Conservation (phyloP, 1,140 invertebrate species). For the Aphidius ervi region DNA sequence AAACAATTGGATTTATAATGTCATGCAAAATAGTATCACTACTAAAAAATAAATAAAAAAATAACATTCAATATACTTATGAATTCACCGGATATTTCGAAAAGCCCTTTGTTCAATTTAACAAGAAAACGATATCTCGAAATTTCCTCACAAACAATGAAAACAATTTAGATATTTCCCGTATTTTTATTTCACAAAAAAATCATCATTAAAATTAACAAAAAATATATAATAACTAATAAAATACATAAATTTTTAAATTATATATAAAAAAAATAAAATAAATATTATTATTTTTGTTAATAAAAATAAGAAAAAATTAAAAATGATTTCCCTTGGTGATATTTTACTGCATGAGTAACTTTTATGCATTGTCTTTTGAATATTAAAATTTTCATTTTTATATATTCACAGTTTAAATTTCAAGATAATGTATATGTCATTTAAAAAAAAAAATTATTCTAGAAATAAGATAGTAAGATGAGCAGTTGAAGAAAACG, state of each 20-base stretch:
- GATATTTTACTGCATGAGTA: too few species aligned
- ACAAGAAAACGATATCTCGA: conserved; percentile 36
- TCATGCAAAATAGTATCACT: neutral
- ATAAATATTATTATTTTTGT: too few species aligned
- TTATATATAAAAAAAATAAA: neutral
- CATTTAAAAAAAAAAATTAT: too few species aligned
- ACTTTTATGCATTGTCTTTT: too few species aligned
- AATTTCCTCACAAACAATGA: conserved; percentile 47
- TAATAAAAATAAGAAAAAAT: too few species aligned
- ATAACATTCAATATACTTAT: conserved; percentile 25
- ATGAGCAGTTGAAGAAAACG: too few species aligned
- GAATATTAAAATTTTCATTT: too few species aligned
- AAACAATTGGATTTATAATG: neutral
- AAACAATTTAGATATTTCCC: conserved; percentile 47
- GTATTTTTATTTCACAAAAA: conserved; percentile 29
- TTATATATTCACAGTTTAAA: too few species aligned
- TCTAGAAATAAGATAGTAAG: too few species aligned
- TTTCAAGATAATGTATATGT: too few species aligned
- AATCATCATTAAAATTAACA: neutral
- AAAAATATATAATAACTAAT: neutral
- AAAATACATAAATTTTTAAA: neutral
- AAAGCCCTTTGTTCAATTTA: conserved; percentile 43
- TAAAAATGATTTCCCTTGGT: too few species aligned
- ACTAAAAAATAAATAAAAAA: neutral
- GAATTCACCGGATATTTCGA: conserved; percentile 50